Conservation (phyloP, 1,140 invertebrate species). For the Ptiloglossa arizonensis region DNA sequence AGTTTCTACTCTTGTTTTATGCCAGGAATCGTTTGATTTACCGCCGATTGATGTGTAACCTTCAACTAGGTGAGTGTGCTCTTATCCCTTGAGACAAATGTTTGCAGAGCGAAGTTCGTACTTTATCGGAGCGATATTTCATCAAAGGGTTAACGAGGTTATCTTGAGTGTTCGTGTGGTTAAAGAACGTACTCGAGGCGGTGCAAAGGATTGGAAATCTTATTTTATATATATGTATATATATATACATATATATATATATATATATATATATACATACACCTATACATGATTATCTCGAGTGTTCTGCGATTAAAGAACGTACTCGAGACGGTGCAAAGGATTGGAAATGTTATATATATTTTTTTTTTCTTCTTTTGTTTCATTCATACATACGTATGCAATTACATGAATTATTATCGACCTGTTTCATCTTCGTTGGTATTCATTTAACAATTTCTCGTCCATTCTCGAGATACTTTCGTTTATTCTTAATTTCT, state of each 20-base stretch:
- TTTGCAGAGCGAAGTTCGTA: slow-evolving; percentile 5
- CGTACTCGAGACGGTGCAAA: background rate
- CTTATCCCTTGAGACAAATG: background rate
- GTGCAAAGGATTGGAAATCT: background rate
- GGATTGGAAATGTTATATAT: background rate
- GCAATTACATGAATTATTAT: too few species aligned
- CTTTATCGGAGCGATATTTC: slow-evolving; percentile 11
- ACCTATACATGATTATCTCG: background rate
- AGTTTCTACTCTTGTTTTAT: background rate
- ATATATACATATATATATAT: too few species aligned
- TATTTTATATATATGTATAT: too few species aligned
- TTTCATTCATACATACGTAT: too few species aligned
- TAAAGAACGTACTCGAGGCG: background rate
- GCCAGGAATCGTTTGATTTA: slow-evolving; percentile 3
- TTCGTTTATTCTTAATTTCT: too few species aligned
- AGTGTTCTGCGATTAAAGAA: background rate
- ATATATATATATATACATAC: too few species aligned
- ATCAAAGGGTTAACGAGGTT: slow-evolving; percentile 9
- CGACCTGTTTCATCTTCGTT: too few species aligned
- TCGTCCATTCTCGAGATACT: too few species aligned
- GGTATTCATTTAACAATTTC: too few species aligned
- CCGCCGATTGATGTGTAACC: slow-evolving; percentile 19
- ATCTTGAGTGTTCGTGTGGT: background rate
- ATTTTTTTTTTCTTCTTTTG: too few species aligned
- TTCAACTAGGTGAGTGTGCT: slow-evolving; percentile 1